phyloP scores from a whole-genome alignment of 2,797 vertebrate genomes.

The Myoxocephalus aenaeus region DNA sequence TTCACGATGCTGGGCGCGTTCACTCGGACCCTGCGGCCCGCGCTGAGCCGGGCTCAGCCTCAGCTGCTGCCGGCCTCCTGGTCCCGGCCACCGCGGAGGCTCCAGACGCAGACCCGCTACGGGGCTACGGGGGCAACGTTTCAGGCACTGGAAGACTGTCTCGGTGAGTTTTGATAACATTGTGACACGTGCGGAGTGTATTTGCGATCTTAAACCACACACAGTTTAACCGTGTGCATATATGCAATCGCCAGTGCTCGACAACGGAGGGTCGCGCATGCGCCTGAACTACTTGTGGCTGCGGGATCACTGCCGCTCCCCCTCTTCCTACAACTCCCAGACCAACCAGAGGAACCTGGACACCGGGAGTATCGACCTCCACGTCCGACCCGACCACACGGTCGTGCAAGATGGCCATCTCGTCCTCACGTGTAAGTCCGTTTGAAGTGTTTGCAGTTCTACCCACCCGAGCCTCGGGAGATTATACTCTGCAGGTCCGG shows the following conservation, averaged over 20 bases:
- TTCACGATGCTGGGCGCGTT: conserved; percentile 40
- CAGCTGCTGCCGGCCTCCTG: neutral
- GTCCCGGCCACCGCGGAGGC: conserved; percentile 4
- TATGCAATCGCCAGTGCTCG: conserved; percentile 79
- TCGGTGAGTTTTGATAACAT: conserved; percentile 69
- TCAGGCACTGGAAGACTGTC: conserved; percentile 60
- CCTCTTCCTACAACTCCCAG: conserved; percentile 88
- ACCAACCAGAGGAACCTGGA: conserved; percentile 93
- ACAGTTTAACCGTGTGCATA: accelerated
- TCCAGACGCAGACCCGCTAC: conserved; percentile 16
- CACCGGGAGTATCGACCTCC: conserved; percentile 88
- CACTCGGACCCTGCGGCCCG: neutral
- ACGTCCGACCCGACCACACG: conserved; percentile 85
- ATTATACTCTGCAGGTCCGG: neutral
- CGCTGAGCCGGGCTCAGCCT: neutral
- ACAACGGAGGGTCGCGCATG: conserved; percentile 80
- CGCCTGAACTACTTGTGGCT: conserved; percentile 93
- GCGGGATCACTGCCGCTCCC: conserved; percentile 92
- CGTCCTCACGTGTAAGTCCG: conserved; percentile 89
- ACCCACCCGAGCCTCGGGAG: neutral
- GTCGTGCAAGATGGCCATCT: conserved; percentile 82
- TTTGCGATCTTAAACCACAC: accelerated
- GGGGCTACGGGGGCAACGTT: conserved; percentile 17
- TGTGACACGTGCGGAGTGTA: accelerated
- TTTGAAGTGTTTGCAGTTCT: neutral